These are phyloP conservation scores for Otocyon megalotis DNA, from an alignment of 2,113 vertebrate species.

Conservation along the genomic window DNA sequence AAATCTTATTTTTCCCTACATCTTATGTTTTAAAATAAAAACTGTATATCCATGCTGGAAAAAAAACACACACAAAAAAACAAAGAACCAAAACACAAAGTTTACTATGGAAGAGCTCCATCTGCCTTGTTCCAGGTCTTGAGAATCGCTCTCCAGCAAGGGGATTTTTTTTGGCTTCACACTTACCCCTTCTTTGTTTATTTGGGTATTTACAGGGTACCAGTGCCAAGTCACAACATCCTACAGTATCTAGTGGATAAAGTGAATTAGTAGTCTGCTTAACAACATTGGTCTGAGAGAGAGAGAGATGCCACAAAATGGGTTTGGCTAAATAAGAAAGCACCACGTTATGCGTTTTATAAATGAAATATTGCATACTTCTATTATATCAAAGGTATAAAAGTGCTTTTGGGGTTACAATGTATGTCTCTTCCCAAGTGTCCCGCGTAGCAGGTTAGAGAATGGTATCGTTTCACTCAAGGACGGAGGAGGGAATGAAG, in stretches of 20 bases:
- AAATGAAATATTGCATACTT: not conserved
- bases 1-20: slow-evolving; percentile 41
- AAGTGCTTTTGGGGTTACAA: not conserved
- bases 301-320: not conserved
- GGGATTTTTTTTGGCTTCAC: not conserved
- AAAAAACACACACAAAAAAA: not conserved
- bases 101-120: not conserved
- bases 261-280: not conserved
- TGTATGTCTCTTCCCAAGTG: not conserved
- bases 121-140: not conserved
- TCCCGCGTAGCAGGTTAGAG: not conserved
- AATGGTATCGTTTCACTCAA: not conserved
- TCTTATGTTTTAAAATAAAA: slow-evolving; percentile 47
- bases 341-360: not conserved
- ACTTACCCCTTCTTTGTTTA: not conserved
- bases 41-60: not conserved
- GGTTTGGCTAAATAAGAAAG: slow-evolving; percentile 25
- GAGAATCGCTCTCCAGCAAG: not conserved
- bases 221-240: not conserved
- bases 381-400: not conserved
- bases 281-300: not conserved
- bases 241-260: not conserved
- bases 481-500: not conserved
- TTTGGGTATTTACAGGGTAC: not conserved
- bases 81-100: not conserved